A percentile compares a stretch with the other conserved stretches of the same genome.
These are phyloP conservation scores for Drosophila ananassae DNA, from an alignment of 1,140 invertebrate genomes.

Conservation along the genomic window DNA sequence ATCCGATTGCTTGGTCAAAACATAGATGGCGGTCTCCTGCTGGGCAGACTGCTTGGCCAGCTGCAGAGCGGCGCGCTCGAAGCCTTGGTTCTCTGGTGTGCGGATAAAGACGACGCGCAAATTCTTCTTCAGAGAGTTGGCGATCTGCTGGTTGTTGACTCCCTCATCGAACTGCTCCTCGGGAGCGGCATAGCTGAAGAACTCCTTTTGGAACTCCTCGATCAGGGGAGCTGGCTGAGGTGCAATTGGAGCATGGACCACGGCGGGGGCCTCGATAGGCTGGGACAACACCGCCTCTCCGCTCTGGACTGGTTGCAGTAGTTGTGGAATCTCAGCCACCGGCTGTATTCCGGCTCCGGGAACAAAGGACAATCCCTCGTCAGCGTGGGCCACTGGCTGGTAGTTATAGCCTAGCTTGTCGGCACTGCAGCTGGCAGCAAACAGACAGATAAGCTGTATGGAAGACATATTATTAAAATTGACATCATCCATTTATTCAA, in stretches of 20 bases:
- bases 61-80: constrained; percentile 87
- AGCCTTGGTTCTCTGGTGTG: constrained; percentile 86
- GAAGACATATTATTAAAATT: no score
- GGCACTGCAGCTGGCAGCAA: constrained; percentile 63
- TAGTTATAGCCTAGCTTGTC: constrained; percentile 76
- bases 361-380: constrained; percentile 66
- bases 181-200: constrained; percentile 71
- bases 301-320: constrained; percentile 35
- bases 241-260: constrained; percentile 17
- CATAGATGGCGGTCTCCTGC: constrained; percentile 90
- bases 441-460: constrained; percentile 61
- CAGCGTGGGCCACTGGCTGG: constrained; percentile 62
- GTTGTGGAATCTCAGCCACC: constrained; percentile 22
- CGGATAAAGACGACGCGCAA: constrained; percentile 95
- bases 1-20: constrained; percentile 88
- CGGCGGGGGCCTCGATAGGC: constrained; percentile 46
- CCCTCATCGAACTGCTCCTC: constrained; percentile 75
- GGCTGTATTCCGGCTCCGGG: constrained; percentile 26
- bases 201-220: constrained; percentile 75
- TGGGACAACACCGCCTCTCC: constrained; percentile 67
- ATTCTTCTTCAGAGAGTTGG: constrained; percentile 88
- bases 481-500: neutral
- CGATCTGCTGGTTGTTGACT: constrained; percentile 50
- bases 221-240: constrained; percentile 43
- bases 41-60: constrained; percentile 85